Evolutionary conservation across 2,797 vertebrate species (phyloP).

Genomic region (Ptychobarbus kaznakovi): DNA sequence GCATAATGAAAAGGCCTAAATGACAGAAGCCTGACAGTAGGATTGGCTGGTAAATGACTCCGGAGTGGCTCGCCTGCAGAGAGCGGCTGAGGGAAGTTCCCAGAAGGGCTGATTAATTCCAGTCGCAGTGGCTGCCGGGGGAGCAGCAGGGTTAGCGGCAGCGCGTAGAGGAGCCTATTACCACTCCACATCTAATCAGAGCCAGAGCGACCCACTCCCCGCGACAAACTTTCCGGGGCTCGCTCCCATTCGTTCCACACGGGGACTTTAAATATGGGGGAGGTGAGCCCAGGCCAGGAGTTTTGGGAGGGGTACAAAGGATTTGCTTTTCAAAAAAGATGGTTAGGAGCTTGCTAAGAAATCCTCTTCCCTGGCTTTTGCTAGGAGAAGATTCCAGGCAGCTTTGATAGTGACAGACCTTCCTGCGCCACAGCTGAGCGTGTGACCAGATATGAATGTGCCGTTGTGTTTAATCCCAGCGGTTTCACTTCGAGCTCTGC

Average conservation of each 20-base stretch:
- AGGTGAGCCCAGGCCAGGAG: constrained; percentile 71
- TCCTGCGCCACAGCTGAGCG: constrained; percentile 70
- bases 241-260: constrained; percentile 72
- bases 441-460: constrained; percentile 82
- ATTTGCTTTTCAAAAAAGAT: constrained; percentile 74
- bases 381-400: constrained; percentile 68
- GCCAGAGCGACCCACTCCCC: constrained; percentile 76
- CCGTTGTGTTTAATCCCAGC: constrained; percentile 78
- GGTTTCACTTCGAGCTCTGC: constrained; percentile 66
- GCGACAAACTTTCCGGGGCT: constrained; percentile 91
- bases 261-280: constrained; percentile 73
- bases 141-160: constrained; percentile 87
- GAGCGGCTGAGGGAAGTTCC: constrained; percentile 92
- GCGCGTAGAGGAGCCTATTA: constrained; percentile 98
- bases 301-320: constrained; percentile 75
- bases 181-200: constrained; percentile 98
- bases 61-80: constrained; percentile 95
- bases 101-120: constrained; percentile 99
- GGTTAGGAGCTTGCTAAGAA: constrained; percentile 78
- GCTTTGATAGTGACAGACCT: constrained; percentile 81
- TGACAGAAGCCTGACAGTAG: constrained; percentile 99
- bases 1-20: constrained; percentile 97
- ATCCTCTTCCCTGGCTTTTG: constrained; percentile 73
- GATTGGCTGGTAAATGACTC: constrained; percentile 99
- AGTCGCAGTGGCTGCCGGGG: constrained; percentile 94